Conservation (phyloP, 2,113 vertebrate genomes). For the Callipepla squamata region DNA sequence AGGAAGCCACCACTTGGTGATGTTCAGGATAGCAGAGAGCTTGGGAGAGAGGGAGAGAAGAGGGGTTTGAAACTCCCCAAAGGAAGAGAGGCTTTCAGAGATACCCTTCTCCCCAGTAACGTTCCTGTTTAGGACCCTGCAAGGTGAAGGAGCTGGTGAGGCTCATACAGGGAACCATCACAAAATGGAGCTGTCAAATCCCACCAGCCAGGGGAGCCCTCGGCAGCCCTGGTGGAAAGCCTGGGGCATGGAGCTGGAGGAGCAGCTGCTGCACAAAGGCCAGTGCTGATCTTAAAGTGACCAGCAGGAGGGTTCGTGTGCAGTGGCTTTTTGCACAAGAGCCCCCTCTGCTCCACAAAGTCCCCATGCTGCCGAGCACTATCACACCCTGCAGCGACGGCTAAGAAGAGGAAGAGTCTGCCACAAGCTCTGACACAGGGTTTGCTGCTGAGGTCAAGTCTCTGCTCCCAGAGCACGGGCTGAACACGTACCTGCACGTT, state of each 20-base stretch:
- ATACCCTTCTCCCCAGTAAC: not conserved
- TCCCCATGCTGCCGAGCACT: not conserved
- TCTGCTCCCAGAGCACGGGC: rapidly evolving
- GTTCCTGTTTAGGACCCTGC: not conserved
- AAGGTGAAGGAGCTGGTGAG: not conserved
- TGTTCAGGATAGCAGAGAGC: constrained; percentile 22
- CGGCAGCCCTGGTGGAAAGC: not conserved
- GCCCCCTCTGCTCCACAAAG: not conserved
- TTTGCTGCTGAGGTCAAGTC: rapidly evolving
- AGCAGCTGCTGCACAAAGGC: not conserved
- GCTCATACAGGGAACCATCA: not conserved
- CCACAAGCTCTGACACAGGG: not conserved
- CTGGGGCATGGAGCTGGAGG: rapidly evolving
- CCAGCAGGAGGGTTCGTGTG: rapidly evolving
- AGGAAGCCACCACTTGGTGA: not conserved
- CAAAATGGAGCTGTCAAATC: rapidly evolving
- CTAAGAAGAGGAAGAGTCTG: rapidly evolving
- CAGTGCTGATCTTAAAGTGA: not conserved
- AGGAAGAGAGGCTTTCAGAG: not conserved
- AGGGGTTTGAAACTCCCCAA: not conserved
- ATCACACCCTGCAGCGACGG: rapidly evolving
- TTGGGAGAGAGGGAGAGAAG: constrained; percentile 51
- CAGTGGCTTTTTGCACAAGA: not conserved
- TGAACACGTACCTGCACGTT: constrained; percentile 89
- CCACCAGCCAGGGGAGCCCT: not conserved